Base-by-base conservation (phyloP, 2,113 vertebrate genomes). In the Alethe castanea region DNA sequence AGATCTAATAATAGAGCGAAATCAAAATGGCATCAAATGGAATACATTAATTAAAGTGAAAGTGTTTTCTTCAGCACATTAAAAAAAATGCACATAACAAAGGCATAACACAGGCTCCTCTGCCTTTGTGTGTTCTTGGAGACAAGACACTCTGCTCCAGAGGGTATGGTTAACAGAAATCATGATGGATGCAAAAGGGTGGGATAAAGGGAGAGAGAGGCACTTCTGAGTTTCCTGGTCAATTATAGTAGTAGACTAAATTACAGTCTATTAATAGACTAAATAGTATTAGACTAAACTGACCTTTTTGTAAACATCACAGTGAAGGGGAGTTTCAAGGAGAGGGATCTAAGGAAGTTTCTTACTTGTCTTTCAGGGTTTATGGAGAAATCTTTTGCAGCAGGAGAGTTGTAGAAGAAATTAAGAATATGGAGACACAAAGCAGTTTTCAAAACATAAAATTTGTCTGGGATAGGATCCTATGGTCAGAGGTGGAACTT, bases 41-140 rank as follows among this genome's bases (percentile, higher is more conserved):
- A 71, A 74, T 74, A 38, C 47, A 81, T 91, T 70, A 73, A 91
- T 92, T 95, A 81, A 77, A 86, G 86, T 70, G 60, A 54, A 96
- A 86, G 69, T 59, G 26, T 47, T 92, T 94, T 90, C 78, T 62
- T 26, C 31, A 12, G 64, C 4, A 44, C 60, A 19, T 65, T 50
- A n/a, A 52, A 53, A 47, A 47, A 81, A 40, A 88, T 26, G 22
- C 54, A 53, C 8, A 5, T 64, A 60, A 52, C 59, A 50, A 47
- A 92, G 72, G 80, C 80, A 36, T 35, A 42, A 11, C 24, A 3
- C 5, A 65, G 84, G 33, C 70, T 87, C 4, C 73, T 85, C 47
- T 52, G 29, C 25, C 48, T 35, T 72, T 44, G 40, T 67, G 57
- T 85, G 52, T 13, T 85, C 53, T 5, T 60, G n/a, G 66, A 85